Percentiles rank a stretch among this genome's conserved stretches.
These are phyloP conservation scores for Nilaparvata lugens DNA, from an alignment of 1,140 invertebrate genomes.

Conservation along the genomic window DNA sequence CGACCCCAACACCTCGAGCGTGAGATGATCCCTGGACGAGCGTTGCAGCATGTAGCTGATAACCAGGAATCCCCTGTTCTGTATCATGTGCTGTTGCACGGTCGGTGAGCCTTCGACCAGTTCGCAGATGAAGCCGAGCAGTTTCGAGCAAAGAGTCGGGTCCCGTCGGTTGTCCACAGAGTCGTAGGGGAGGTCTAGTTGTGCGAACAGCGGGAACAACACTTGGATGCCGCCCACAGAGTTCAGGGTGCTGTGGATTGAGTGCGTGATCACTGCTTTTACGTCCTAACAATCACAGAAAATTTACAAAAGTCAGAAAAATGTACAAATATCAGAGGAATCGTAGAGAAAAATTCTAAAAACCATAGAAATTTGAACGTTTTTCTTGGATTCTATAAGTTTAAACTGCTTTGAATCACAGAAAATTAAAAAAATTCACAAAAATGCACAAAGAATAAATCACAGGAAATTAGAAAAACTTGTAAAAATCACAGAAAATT, in stretches of 20 bases:
- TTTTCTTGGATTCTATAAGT: too few relatives aligned
- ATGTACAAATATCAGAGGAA: too few relatives aligned
- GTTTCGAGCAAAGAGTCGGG: slow-evolving; percentile 81
- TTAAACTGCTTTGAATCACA: too few relatives aligned
- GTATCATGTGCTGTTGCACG: slow-evolving; percentile 98
- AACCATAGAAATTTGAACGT: too few relatives aligned
- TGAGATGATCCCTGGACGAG: slow-evolving; percentile 87
- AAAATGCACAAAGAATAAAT: too few relatives aligned
- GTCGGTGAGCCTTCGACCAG: slow-evolving; percentile 92
- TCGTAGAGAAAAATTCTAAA: too few relatives aligned
- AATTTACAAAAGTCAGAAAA: neutral
- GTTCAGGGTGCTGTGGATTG: slow-evolving; percentile 97
- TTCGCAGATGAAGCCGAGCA: slow-evolving; percentile 95
- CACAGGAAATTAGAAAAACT: too few relatives aligned
- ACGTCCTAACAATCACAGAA: slow-evolving; percentile 67
- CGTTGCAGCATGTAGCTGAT: slow-evolving; percentile 95
- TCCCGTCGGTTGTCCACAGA: slow-evolving; percentile 70
- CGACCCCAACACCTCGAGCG: slow-evolving; percentile 82
- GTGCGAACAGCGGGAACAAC: slow-evolving; percentile 94
- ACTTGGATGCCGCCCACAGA: slow-evolving; percentile 99
- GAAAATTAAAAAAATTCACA: too few relatives aligned
- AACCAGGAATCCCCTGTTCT: slow-evolving; percentile 94
- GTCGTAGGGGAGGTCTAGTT: slow-evolving; percentile 88
- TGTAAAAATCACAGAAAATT: too few relatives aligned
- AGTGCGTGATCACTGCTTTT: slow-evolving; percentile 97